These are phyloP conservation scores for Nemotelus pantherinus DNA, from an alignment of 2,888 invertebrate genomes.

Conservation along the genomic window DNA sequence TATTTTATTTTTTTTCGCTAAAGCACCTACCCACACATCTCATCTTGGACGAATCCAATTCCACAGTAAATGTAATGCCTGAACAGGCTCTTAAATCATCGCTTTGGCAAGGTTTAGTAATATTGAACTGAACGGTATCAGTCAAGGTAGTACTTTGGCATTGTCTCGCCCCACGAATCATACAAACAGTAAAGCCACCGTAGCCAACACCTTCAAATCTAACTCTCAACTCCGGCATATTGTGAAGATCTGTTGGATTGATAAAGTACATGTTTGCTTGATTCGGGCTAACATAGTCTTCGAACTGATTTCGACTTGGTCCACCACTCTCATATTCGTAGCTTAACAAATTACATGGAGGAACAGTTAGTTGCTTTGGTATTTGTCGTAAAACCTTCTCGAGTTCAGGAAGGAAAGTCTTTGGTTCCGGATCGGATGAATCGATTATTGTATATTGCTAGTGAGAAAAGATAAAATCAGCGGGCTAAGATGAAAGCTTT, in stretches of 20 bases:
- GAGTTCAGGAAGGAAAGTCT: conserved; percentile 27
- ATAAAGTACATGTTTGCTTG: conserved; percentile 67
- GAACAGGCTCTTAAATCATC: conserved; percentile 65
- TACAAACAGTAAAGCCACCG: conserved; percentile 70
- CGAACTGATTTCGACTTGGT: conserved; percentile 64
- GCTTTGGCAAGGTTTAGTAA: conserved; percentile 66
- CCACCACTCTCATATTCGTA: background rate
- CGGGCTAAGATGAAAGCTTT: background rate
- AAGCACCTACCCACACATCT: conserved; percentile 69
- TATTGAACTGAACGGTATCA: conserved; percentile 65
- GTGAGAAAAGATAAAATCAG: background rate
- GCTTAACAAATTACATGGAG: conserved; percentile 55
- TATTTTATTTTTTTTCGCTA: too few relatives aligned
- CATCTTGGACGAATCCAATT: conserved; percentile 66
- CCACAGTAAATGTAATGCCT: conserved; percentile 67
- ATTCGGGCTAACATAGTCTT: conserved; percentile 70
- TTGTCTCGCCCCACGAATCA: conserved; percentile 65
- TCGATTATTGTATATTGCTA: conserved; percentile 47
- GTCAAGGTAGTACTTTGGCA: conserved; percentile 67
- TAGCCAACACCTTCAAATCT: conserved; percentile 69
- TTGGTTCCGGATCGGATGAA: conserved; percentile 33
- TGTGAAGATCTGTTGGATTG: conserved; percentile 65
- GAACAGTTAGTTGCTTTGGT: conserved; percentile 59
- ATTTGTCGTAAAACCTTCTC: conserved; percentile 47
- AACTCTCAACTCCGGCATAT: conserved; percentile 54